Evolutionary conservation across 2,113 vertebrate species (phyloP).

Genomic region (Acanthisitta chloris): DNA sequence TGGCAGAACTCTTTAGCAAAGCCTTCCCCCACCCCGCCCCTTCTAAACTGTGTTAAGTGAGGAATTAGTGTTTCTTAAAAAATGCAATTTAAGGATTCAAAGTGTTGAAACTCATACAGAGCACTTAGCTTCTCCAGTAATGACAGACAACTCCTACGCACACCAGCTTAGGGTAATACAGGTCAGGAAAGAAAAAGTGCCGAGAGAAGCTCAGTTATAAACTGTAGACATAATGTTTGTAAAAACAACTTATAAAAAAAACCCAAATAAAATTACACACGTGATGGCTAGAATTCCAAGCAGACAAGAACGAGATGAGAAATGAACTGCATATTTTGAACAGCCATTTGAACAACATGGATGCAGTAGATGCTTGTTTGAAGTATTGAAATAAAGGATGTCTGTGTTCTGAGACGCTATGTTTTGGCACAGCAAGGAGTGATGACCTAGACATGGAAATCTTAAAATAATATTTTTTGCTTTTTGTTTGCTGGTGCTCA

Average conservation of each 20-base stretch:
- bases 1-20: neutral
- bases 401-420: neutral
- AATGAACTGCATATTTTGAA: neutral
- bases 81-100: neutral
- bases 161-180: neutral
- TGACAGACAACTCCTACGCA: neutral
- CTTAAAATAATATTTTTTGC: neutral
- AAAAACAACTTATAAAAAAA: neutral
- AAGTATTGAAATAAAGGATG: neutral
- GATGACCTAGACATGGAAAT: neutral
- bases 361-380: neutral
- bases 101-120: neutral
- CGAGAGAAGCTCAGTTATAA: neutral
- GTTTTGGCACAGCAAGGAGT: neutral
- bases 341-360: neutral
- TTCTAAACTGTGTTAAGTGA: neutral
- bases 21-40: neutral
- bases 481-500: neutral
- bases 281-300: neutral
- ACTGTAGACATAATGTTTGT: neutral
- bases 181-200: neutral
- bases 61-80: constrained; percentile 18
- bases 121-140: neutral
- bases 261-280: neutral
- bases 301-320: neutral